Conservation (phyloP, 1,140 invertebrate genomes). For the Bombus haemorrhoidalis region DNA sequence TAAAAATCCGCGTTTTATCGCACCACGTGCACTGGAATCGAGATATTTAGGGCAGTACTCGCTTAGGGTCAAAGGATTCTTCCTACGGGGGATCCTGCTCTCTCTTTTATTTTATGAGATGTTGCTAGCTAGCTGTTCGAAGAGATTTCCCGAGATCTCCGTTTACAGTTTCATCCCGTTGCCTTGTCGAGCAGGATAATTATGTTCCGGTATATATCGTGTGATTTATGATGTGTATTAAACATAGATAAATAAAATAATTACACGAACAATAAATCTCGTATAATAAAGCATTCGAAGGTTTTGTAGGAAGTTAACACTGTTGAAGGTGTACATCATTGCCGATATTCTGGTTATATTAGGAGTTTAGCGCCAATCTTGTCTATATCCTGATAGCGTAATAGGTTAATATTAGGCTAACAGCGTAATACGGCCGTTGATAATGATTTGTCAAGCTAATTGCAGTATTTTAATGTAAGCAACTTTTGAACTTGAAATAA, state of each 20-base stretch:
- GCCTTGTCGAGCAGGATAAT: not conserved
- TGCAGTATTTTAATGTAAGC: too few species aligned
- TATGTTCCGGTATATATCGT: not conserved
- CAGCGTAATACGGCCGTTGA: too few species aligned
- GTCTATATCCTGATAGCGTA: too few species aligned
- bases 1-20: constrained; percentile 30
- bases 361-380: too few species aligned
- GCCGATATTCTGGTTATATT: too few species aligned
- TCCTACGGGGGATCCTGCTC: not conserved
- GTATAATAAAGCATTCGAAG: not conserved
- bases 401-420: too few species aligned
- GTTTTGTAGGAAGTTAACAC: too few species aligned
- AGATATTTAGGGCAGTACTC: constrained; percentile 11
- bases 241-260: not conserved
- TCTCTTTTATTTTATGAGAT: not conserved
- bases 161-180: not conserved
- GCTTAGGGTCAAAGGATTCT: too few species aligned
- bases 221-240: not conserved
- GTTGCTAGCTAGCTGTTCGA: not conserved
- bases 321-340: not conserved
- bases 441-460: too few species aligned
- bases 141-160: not conserved
- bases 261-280: not conserved
- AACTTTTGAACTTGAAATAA: not conserved
- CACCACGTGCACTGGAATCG: not conserved